Conservation (phyloP, 1,140 invertebrate genomes). For the Wiebesia pumilae region DNA sequence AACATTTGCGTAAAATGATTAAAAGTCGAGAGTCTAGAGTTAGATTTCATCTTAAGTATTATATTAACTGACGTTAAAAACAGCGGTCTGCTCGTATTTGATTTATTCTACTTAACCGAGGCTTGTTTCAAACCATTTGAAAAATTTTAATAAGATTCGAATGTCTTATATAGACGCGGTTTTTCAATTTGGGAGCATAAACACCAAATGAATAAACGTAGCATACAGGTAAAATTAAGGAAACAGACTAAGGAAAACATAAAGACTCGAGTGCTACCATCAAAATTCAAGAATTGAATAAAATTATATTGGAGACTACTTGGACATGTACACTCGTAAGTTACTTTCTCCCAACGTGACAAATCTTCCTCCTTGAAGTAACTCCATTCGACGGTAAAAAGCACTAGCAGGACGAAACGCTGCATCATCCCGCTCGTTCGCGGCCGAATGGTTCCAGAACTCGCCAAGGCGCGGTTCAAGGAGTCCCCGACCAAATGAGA, state of each 20-base stretch:
- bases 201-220: too few species aligned
- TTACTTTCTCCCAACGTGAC: neutral
- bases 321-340: neutral
- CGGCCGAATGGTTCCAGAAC: neutral
- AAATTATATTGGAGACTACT: neutral
- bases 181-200: too few species aligned
- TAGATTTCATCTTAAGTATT: neutral
- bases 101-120: neutral
- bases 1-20: neutral
- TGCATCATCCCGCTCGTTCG: neutral
- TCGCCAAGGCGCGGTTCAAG: neutral
- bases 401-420: neutral
- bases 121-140: neutral
- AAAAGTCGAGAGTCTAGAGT: neutral
- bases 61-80: neutral
- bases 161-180: too few species aligned
- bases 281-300: neutral
- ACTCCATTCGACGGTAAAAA: neutral
- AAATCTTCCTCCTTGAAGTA: neutral
- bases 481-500: neutral
- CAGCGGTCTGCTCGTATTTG: neutral
- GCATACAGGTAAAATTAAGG: neutral
- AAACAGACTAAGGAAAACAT: neutral
- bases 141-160: too few species aligned
- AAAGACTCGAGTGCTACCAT: too few species aligned